These are phyloP conservation scores for Aplodontia rufa DNA, from an alignment of 2,113 vertebrate genomes.

Conservation along the genomic window DNA sequence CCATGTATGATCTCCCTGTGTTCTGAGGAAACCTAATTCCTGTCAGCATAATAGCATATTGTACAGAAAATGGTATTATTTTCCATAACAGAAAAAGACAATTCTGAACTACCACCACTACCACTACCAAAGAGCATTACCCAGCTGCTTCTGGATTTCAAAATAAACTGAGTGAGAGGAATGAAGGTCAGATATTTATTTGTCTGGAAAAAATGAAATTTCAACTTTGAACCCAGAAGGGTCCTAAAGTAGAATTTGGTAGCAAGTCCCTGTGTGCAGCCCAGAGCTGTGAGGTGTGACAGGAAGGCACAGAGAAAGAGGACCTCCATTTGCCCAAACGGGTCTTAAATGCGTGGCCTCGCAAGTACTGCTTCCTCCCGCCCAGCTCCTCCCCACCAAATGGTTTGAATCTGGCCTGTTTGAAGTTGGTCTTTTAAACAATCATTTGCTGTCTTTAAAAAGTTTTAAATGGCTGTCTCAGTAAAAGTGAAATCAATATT, in stretches of 20 bases:
- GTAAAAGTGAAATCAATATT: conserved; percentile 71
- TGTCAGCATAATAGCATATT: too few species aligned
- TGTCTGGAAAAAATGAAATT: neutral
- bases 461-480: conserved; percentile 63
- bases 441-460: conserved; percentile 64
- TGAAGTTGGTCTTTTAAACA: conserved; percentile 63
- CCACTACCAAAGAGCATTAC: neutral
- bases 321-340: neutral
- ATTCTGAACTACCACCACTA: neutral
- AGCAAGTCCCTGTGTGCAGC: neutral
- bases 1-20: neutral
- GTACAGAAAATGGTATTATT: neutral
- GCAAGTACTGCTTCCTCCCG: neutral
- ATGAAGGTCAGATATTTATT: neutral
- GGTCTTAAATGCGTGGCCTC: neutral
- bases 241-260: neutral
- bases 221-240: neutral
- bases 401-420: conserved; percentile 20
- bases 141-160: neutral
- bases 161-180: neutral
- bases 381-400: neutral
- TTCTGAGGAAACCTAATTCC: neutral
- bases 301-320: neutral
- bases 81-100: neutral
- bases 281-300: neutral